These are phyloP conservation scores for Tupaia tana DNA, from an alignment of 2,113 vertebrate genomes.

Conservation along the genomic window DNA sequence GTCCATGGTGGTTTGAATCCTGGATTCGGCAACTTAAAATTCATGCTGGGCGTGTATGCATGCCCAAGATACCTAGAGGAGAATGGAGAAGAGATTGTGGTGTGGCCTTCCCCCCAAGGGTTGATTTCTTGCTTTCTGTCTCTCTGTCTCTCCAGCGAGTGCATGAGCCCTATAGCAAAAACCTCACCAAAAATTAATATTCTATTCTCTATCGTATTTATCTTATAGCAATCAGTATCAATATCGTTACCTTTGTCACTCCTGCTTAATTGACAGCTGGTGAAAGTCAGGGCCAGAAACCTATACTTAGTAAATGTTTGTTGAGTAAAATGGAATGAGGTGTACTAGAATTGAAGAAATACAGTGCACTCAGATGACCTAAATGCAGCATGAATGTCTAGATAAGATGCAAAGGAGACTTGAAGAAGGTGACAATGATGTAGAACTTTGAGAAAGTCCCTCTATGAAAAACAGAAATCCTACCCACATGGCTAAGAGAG, in stretches of 20 bases:
- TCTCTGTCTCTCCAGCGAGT: too few relatives aligned
- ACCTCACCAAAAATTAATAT: not conserved
- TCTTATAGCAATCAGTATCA: not conserved
- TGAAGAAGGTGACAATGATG: not conserved
- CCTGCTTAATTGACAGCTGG: not conserved
- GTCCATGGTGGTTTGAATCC: too few relatives aligned
- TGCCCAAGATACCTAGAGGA: too few relatives aligned
- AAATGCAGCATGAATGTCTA: not conserved
- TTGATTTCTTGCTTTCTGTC: too few relatives aligned
- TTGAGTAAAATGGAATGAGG: not conserved
- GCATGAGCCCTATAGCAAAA: too few relatives aligned
- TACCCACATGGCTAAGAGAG: not conserved
- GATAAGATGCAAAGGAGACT: not conserved
- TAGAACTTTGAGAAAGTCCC: not conserved
- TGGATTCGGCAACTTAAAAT: too few relatives aligned
- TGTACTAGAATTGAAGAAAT: not conserved
- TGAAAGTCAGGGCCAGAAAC: not conserved
- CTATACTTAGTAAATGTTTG: not conserved
- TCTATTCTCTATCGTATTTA: not conserved
- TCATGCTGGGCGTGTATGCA: too few relatives aligned
- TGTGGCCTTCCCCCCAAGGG: too few relatives aligned
- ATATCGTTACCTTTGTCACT: not conserved
- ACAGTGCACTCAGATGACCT: not conserved
- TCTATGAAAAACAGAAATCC: too few relatives aligned
- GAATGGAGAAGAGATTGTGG: too few relatives aligned